Percentiles rank a stretch among this genome's conserved stretches.
These are phyloP conservation scores for Hirtodrosophila trivittata DNA, from an alignment of 2,888 invertebrate species.

Conservation along the genomic window DNA sequence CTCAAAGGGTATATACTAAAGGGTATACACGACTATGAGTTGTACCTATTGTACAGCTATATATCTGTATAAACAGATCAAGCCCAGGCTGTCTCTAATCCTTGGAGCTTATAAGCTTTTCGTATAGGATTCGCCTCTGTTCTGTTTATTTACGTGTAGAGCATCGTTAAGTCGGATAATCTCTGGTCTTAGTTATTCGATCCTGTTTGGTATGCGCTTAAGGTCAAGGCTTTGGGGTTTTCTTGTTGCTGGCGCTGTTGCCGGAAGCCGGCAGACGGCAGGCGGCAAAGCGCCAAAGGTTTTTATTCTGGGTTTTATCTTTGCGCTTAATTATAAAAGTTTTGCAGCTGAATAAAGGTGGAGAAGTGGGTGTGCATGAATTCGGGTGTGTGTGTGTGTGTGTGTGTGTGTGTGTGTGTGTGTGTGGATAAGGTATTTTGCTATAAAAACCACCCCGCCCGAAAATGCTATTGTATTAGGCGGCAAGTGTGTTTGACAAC, in stretches of 20 bases:
- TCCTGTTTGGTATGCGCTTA: constrained; percentile 13
- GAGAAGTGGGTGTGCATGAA: not conserved
- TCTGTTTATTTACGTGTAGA: no score
- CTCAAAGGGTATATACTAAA: no score
- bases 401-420: no score
- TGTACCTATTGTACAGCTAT: no score
- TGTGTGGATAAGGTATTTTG: no score
- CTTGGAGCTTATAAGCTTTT: no score
- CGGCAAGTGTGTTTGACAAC: constrained; percentile 44
- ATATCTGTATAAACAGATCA: no score
- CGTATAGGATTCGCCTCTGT: not conserved
- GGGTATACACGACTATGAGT: no score
- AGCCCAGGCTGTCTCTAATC: no score
- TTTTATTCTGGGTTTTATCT: constrained; percentile 41
- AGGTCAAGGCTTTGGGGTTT: constrained; percentile 60
- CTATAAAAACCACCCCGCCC: no score
- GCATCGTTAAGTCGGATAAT: not conserved
- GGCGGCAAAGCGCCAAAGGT: constrained; percentile 35
- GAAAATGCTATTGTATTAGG: constrained; percentile 24
- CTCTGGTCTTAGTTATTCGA: not conserved
- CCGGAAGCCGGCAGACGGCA: constrained; percentile 34
- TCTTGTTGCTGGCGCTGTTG: constrained; percentile 19
- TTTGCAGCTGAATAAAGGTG: constrained; percentile 18
- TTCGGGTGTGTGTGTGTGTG: not conserved
- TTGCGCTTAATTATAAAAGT: constrained; percentile 66